Conservation (phyloP, 2,888 invertebrate genomes). For the Nymphalis urticae region DNA sequence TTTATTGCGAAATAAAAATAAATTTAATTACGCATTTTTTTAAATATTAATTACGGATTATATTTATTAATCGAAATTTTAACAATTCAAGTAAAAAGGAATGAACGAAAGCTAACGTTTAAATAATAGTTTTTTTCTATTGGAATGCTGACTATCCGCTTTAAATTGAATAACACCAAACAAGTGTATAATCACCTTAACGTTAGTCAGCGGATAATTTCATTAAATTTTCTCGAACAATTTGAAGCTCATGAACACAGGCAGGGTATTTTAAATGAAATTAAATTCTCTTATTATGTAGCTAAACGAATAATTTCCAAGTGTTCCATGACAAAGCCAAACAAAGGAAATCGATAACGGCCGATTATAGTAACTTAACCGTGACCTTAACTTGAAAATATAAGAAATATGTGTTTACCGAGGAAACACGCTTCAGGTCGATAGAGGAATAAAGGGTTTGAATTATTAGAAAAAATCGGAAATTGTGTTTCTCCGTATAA, state of each 20-base stretch:
- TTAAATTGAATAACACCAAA: no score
- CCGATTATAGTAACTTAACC: constrained; percentile 17
- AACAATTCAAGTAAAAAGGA: no score
- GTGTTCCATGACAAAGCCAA: constrained; percentile 4
- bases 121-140: no score
- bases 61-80: no score
- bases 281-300: neutral
- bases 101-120: no score
- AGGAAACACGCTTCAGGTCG: constrained; percentile 12
- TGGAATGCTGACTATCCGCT: no score
- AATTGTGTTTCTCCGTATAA: neutral
- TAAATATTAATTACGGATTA: no score
- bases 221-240: constrained; percentile 2
- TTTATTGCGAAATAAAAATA: no score
- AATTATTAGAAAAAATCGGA: neutral
- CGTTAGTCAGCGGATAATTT: neutral
- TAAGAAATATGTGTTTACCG: constrained; percentile 19
- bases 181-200: neutral
- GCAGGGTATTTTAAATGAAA: constrained; percentile 5
- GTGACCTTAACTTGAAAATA: constrained; percentile 14
- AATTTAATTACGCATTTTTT: no score
- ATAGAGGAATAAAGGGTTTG: constrained; percentile 2
- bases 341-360: constrained; percentile 16
- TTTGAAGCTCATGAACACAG: constrained; percentile 5
- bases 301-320: constrained; percentile 6